Percentiles rank a stretch among this genome's conserved stretches.
These are phyloP conservation scores for Valencia hispanica DNA, from an alignment of 2,797 vertebrate genomes.

Conservation along the genomic window DNA sequence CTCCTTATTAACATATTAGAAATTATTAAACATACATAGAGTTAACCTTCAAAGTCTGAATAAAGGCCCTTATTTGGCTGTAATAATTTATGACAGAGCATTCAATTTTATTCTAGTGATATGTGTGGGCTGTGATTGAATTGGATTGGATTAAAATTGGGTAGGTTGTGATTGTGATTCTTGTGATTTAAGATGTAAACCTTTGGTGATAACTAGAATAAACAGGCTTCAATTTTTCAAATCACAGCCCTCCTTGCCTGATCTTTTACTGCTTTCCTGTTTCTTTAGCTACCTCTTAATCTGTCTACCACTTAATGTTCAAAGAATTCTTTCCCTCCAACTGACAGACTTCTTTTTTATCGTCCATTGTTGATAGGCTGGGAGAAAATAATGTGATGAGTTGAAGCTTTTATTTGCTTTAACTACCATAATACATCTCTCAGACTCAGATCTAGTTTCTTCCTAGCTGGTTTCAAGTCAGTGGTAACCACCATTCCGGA, in stretches of 20 bases:
- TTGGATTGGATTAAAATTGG: conserved; percentile 44
- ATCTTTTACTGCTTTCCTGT: conserved; percentile 25
- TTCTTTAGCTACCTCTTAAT: conserved; percentile 43
- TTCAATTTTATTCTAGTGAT: conserved; percentile 73
- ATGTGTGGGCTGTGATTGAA: conserved; percentile 56
- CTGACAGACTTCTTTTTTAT: conserved; percentile 62
- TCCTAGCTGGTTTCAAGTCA: conserved; percentile 70
- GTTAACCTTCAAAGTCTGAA: conserved; percentile 68
- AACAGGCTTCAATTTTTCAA: conserved; percentile 56
- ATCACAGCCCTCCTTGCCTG: conserved; percentile 30
- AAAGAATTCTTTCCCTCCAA: conserved; percentile 61
- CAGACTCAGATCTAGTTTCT: conserved; percentile 73
- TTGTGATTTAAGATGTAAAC: conserved; percentile 35
- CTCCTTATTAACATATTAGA: not conserved
- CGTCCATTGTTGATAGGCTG: conserved; percentile 30
- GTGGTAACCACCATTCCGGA: conserved; percentile 67
- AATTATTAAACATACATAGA: conserved; percentile 15
- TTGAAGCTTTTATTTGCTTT: conserved; percentile 63
- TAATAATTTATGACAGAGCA: conserved; percentile 65
- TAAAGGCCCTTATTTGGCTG: conserved; percentile 69
- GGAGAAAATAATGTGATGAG: conserved; percentile 61
- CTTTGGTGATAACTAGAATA: conserved; percentile 40
- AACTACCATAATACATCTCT: conserved; percentile 69
- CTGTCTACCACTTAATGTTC: conserved; percentile 47
- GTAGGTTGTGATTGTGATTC: conserved; percentile 42